phyloP scores from a whole-genome alignment of 2,797 vertebrate genomes.

The Ficedula albicollis region DNA sequence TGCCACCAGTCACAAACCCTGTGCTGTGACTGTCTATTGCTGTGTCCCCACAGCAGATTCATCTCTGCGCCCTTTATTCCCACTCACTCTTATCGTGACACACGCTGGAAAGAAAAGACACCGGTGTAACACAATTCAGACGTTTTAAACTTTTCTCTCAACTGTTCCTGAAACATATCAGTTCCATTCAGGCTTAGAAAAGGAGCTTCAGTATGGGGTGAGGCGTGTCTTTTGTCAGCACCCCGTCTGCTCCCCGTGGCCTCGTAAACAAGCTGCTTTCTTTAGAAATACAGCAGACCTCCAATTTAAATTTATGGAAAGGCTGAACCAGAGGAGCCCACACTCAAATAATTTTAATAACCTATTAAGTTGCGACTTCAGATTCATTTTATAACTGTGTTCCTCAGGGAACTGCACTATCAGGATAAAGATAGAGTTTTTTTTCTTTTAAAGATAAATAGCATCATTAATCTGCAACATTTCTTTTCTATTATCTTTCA shows the following conservation, averaged over 20 bases:
- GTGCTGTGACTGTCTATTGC: not conserved
- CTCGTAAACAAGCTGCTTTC: conserved; percentile 77
- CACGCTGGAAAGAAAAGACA: not conserved
- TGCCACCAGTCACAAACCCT: not conserved
- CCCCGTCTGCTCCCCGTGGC: conserved; percentile 65
- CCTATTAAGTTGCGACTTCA: conserved; percentile 98
- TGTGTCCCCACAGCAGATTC: not conserved
- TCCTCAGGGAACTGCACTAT: conserved; percentile 90
- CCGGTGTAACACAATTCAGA: not conserved
- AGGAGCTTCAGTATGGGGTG: conserved; percentile 39
- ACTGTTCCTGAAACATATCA: conserved; percentile 40
- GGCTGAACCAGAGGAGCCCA: conserved; percentile 77
- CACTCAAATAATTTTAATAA: conserved; percentile 95
- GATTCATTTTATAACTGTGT: conserved; percentile 98
- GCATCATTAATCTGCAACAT: conserved; percentile 90
- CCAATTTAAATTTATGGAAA: conserved; percentile 82
- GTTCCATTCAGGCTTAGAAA: conserved; percentile 34
- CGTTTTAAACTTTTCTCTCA: conserved; percentile 50
- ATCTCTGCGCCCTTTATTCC: not conserved
- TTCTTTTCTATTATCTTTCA: conserved; percentile 88
- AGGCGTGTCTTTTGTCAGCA: conserved; percentile 72
- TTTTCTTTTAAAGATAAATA: conserved; percentile 91
- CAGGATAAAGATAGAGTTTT: conserved; percentile 94
- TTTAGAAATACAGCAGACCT: conserved; percentile 73
- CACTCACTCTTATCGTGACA: not conserved